Conservation (phyloP, 1,140 invertebrate genomes). For the Anagrus nilaparvatae region DNA sequence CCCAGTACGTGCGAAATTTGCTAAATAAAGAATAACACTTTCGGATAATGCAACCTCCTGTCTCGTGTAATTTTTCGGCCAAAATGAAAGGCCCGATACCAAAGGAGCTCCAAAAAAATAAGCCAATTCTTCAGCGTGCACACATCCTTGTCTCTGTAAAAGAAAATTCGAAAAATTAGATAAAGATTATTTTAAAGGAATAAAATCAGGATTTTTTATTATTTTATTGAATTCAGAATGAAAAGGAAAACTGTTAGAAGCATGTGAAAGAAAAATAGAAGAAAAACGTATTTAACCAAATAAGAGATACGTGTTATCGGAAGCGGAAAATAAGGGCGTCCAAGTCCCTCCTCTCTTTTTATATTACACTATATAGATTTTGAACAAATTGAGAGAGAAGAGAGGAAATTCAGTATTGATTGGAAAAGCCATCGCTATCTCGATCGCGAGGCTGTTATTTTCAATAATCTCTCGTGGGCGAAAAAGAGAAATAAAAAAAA, state of each 20-base stretch:
- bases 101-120: slow-evolving; percentile 79
- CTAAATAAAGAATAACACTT: slow-evolving; percentile 87
- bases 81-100: slow-evolving; percentile 72
- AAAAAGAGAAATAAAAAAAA: too few relatives aligned
- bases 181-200: not conserved
- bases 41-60: slow-evolving; percentile 81
- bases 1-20: slow-evolving; percentile 98
- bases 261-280: too few relatives aligned
- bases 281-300: too few relatives aligned
- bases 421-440: too few relatives aligned
- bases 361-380: too few relatives aligned
- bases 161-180: slow-evolving; percentile 8
- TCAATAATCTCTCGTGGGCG: too few relatives aligned
- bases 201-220: not conserved
- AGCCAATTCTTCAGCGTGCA: slow-evolving; percentile 86
- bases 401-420: too few relatives aligned
- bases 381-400: too few relatives aligned
- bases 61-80: slow-evolving; percentile 81
- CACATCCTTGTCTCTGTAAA: slow-evolving; percentile 69
- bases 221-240: not conserved
- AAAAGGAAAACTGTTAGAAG: not conserved
- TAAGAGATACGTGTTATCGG: too few relatives aligned
- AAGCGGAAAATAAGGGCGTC: too few relatives aligned
- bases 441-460: too few relatives aligned
- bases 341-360: too few relatives aligned